These are phyloP conservation scores for Heterodera carotae DNA, from an alignment of 1,140 invertebrate species.

Conservation along the genomic window DNA sequence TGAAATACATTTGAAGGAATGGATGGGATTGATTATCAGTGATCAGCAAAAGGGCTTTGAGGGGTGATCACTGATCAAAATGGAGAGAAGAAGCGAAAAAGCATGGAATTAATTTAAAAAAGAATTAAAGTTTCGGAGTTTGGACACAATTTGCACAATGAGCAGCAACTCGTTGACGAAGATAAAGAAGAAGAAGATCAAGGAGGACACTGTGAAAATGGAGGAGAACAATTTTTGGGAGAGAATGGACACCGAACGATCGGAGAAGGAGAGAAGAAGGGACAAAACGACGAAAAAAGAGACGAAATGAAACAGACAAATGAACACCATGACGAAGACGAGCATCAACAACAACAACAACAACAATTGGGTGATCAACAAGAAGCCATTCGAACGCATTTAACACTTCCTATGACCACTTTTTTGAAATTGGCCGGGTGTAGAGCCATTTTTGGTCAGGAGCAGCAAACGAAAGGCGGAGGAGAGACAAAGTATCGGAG, in stretches of 20 bases:
- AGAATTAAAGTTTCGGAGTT: conserved; percentile 2
- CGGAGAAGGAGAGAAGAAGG: no score
- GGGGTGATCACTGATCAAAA: no score
- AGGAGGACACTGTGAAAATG: neutral
- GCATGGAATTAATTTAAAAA: neutral
- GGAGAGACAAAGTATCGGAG: conserved; percentile 5
- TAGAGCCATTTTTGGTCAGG: conserved; percentile 5
- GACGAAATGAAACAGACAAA: no score
- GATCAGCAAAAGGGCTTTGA: no score
- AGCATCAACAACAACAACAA: no score
- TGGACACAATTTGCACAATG: no score
- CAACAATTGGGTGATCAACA: no score
- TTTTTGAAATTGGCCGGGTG: neutral
- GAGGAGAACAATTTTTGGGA: neutral
- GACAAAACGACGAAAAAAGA: no score
- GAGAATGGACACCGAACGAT: neutral
- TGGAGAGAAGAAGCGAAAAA: neutral
- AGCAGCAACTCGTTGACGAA: no score
- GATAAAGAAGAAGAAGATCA: neutral
- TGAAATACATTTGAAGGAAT: neutral
- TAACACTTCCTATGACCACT: neutral
- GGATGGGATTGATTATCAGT: neutral
- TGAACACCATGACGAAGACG: no score
- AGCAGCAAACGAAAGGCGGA: conserved; percentile 18
- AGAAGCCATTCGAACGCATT: neutral